phyloP scores from a whole-genome alignment of 2,113 vertebrate species.

The Tupaia tana region DNA sequence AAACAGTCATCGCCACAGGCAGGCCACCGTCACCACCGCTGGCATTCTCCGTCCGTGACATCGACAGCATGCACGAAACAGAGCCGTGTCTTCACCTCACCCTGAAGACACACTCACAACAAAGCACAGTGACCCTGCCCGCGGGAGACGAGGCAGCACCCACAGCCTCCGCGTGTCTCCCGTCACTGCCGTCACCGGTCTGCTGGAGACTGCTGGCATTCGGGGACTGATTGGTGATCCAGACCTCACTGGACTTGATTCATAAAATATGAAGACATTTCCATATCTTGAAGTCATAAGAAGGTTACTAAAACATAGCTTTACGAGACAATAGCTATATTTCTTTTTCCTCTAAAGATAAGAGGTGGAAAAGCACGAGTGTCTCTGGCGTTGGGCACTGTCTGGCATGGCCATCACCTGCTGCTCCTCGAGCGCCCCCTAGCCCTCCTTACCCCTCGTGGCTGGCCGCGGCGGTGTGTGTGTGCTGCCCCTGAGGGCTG shows the following conservation, averaged over 20 bases:
- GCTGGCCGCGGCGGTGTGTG: too few species aligned
- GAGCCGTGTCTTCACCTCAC: fast-evolving
- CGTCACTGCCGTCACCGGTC: fast-evolving
- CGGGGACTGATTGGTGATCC: not conserved
- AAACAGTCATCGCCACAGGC: too few species aligned
- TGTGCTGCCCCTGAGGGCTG: too few species aligned
- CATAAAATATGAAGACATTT: not conserved
- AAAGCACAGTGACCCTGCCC: too few species aligned
- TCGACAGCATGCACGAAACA: fast-evolving
- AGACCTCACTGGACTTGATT: not conserved
- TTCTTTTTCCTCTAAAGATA: not conserved
- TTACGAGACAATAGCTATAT: not conserved
- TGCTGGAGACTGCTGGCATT: too few species aligned
- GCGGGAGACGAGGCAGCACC: too few species aligned
- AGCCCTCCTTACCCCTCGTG: too few species aligned
- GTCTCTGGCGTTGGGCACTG: fast-evolving
- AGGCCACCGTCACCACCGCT: too few species aligned
- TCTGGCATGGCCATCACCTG: fast-evolving
- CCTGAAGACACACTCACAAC: not conserved
- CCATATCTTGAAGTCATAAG: fast-evolving
- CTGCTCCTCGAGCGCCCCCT: not conserved
- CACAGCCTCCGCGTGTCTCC: too few species aligned
- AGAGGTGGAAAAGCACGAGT: fast-evolving
- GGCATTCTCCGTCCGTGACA: fast-evolving
- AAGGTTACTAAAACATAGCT: not conserved